phyloP scores from a whole-genome alignment of 2,113 vertebrate genomes.

The Micromys minutus region DNA sequence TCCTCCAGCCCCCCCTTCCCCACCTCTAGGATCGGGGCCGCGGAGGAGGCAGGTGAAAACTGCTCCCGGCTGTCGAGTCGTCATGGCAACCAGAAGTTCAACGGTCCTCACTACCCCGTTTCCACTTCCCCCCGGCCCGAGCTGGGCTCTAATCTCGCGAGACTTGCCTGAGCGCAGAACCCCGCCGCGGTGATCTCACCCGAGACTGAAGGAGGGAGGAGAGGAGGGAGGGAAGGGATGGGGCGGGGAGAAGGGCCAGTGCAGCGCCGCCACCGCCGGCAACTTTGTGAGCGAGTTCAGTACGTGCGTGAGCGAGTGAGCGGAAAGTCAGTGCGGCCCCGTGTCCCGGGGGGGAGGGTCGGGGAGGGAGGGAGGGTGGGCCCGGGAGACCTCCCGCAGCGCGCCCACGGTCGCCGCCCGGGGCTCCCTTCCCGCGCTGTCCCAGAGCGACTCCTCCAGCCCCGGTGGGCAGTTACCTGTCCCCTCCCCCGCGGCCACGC shows the following conservation, averaged over 20 bases:
- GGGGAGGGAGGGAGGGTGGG: constrained; percentile 62
- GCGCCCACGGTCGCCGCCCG: constrained; percentile 1
- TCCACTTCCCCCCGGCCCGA: constrained; percentile 33
- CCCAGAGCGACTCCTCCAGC: neutral
- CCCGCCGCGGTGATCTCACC: constrained; percentile 83
- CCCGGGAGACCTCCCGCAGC: neutral
- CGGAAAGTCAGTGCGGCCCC: constrained; percentile 61
- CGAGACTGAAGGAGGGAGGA: constrained; percentile 64
- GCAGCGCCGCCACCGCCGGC: constrained; percentile 65
- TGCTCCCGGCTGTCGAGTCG: constrained; percentile 73
- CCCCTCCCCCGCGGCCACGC: constrained; percentile 63
- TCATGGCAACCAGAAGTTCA: constrained; percentile 74
- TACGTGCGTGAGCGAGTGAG: constrained; percentile 69
- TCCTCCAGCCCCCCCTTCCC: neutral
- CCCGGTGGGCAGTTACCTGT: constrained; percentile 69
- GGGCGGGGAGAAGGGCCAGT: constrained; percentile 59
- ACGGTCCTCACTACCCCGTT: neutral
- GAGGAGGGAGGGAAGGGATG: constrained; percentile 28
- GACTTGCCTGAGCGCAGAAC: neutral
- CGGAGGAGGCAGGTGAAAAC: constrained; percentile 38
- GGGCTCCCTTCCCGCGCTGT: constrained; percentile 30
- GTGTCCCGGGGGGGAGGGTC: constrained; percentile 49
- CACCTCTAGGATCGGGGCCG: neutral
- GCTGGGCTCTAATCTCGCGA: constrained; percentile 70
- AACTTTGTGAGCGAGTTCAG: constrained; percentile 86